These are phyloP conservation scores for Esox niger DNA, from an alignment of 2,113 vertebrate genomes.

Conservation along the genomic window DNA sequence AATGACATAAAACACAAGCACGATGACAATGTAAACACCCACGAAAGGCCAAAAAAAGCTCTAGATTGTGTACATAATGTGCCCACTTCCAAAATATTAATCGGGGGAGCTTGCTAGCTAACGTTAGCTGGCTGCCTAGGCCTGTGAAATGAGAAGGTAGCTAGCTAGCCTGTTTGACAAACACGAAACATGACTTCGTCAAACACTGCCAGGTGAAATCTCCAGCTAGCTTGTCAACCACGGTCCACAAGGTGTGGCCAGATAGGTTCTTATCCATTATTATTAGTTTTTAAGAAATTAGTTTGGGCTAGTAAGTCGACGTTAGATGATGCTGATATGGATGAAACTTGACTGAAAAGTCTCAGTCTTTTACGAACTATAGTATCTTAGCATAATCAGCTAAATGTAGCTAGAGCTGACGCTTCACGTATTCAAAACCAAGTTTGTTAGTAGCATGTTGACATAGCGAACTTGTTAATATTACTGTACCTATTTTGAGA, in stretches of 20 bases:
- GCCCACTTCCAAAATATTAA: no score
- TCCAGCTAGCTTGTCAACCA: background rate
- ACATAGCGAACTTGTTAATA: no score
- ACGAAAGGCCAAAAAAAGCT: background rate
- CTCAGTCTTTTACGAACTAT: no score
- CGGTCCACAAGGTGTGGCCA: slow-evolving; percentile 66
- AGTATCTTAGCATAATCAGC: no score
- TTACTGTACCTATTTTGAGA: no score
- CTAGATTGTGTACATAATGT: background rate
- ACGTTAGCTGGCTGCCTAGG: background rate
- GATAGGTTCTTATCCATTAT: slow-evolving; percentile 48
- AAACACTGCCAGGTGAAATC: background rate
- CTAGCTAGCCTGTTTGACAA: background rate
- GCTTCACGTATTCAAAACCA: no score
- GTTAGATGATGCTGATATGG: background rate
- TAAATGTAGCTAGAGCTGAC: no score
- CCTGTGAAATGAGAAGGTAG: background rate
- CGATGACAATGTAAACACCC: background rate
- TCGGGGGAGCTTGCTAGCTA: background rate
- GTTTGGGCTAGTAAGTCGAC: no score
- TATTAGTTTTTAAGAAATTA: no score
- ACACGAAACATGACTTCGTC: background rate
- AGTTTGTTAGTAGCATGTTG: no score
- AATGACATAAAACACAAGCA: background rate
- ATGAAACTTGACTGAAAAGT: background rate